phyloP scores from a whole-genome alignment of 2,113 vertebrate genomes.

The Neodontobutis hainanensis region DNA sequence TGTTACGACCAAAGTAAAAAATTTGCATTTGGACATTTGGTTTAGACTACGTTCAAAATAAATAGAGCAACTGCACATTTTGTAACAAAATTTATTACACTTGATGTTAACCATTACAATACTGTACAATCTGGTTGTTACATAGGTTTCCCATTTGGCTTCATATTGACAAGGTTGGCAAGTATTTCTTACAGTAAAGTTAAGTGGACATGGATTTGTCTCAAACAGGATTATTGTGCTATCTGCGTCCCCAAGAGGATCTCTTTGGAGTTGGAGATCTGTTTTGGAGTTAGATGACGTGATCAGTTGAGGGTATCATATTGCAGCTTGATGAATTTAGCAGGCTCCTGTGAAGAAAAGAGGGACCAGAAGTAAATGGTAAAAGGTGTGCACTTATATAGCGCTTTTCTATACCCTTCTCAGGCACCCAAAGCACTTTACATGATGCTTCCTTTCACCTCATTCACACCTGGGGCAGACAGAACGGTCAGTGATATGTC shows the following conservation, averaged over 20 bases:
- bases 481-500: too few relatives aligned
- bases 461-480: too few relatives aligned
- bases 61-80: conserved; percentile 32
- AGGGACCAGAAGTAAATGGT: conserved; percentile 1
- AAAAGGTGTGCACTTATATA: background rate
- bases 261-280: too few relatives aligned
- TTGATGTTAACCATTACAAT: conserved; percentile 30
- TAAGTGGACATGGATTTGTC: background rate
- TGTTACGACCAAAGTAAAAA: too few relatives aligned
- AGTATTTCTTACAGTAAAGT: background rate
- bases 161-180: background rate
- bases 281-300: conserved; percentile 4
- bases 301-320: conserved; percentile 8
- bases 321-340: conserved; percentile 26
- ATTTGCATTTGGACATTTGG: background rate
- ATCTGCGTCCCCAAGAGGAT: background rate
- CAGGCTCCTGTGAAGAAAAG: conserved; percentile 65
- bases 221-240: conserved; percentile 21
- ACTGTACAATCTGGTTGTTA: conserved; percentile 1
- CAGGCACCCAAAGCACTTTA: too few relatives aligned
- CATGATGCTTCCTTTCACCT: too few relatives aligned
- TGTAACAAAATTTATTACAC: conserved; percentile 65
- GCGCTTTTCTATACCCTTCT: too few relatives aligned
- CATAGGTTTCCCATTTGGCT: background rate
- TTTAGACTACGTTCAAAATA: conserved; percentile 7